Evolutionary conservation across 2,888 invertebrate genomes (phyloP), one percentile per base, ranked within the genome.

Genomic region (Fragum sueziense): DNA sequence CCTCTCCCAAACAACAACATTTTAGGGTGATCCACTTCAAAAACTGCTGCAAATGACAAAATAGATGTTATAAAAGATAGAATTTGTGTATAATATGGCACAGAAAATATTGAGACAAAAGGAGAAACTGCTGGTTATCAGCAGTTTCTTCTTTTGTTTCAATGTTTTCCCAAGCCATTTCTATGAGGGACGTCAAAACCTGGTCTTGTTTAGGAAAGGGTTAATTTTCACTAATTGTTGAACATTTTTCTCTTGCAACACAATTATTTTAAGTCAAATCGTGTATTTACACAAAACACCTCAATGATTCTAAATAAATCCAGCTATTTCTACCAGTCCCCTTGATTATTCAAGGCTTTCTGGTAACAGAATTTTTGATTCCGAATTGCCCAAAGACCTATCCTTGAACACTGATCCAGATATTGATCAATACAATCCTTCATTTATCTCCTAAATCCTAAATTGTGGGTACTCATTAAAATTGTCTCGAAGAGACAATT

Each of bases 251-350:
- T 34, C 41, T 41, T 1, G 20, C n/a, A 25, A 65, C 27, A 41
- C 41, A 14, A 37, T 41, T 41, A 34, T 65, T 41, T 41, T 65
- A 41, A 65, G 41, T 65, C 65, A 9, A 65, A 41, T 65, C 34
- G 41, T 41, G 41, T 65, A 65, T 41, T 65, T n/a, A 65, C 65
- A 65, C 65, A 65, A 37, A 65, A 65, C 65, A 65, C 37, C 65
- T 41, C 20, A 65, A 65, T 65, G 65, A 37, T 34, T 41, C 9
- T 11, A 22, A n/a, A 34, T 65, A 22, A 65, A 37, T 25, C 25
- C 65, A 65, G 65, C 37, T 41, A 27, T 41, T 41, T 41, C 65
- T 22, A 41, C 65, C 22, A 34, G n/a, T 17, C 14, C 7, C 4
- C 25, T 4, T 22, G 4, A 41, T 41, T 17, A 41, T 41, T 41